These are phyloP conservation scores for Tetheella fluctuosa DNA, from an alignment of 2,888 invertebrate species.

Conservation along the genomic window DNA sequence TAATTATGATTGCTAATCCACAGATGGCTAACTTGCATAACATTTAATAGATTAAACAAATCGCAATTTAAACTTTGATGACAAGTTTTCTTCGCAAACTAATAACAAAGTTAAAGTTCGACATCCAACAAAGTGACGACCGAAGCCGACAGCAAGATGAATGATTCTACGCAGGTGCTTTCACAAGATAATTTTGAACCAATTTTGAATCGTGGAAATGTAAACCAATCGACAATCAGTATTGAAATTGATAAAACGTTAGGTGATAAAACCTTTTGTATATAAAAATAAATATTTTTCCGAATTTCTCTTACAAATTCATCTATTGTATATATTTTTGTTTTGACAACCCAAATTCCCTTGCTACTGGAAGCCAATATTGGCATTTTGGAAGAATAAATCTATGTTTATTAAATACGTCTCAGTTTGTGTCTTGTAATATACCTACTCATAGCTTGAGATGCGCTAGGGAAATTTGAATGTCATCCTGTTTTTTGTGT, in stretches of 20 bases:
- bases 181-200: slow-evolving; percentile 52
- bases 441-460: too few relatives aligned
- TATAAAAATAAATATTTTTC: background rate
- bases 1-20: too few relatives aligned
- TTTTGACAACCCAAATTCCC: slow-evolving; percentile 9
- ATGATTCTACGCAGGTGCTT: slow-evolving; percentile 56
- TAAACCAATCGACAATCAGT: background rate
- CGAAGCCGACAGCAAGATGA: slow-evolving; percentile 50
- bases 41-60: slow-evolving; percentile 9
- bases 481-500: background rate
- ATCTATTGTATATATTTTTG: slow-evolving; percentile 3
- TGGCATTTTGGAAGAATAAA: slow-evolving; percentile 12
- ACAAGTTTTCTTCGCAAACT: slow-evolving; percentile 45
- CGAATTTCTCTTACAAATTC: background rate
- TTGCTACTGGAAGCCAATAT: background rate
- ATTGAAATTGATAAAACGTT: background rate
- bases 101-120: slow-evolving; percentile 56
- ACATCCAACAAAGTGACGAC: slow-evolving; percentile 47
- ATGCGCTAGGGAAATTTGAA: background rate
- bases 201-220: slow-evolving; percentile 21
- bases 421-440: background rate
- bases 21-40: background rate
- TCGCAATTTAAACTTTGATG: slow-evolving; percentile 32
- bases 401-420: slow-evolving; percentile 12
- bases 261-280: background rate